phyloP scores from a whole-genome alignment of 2,113 vertebrate genomes.

The Clarias magur region DNA sequence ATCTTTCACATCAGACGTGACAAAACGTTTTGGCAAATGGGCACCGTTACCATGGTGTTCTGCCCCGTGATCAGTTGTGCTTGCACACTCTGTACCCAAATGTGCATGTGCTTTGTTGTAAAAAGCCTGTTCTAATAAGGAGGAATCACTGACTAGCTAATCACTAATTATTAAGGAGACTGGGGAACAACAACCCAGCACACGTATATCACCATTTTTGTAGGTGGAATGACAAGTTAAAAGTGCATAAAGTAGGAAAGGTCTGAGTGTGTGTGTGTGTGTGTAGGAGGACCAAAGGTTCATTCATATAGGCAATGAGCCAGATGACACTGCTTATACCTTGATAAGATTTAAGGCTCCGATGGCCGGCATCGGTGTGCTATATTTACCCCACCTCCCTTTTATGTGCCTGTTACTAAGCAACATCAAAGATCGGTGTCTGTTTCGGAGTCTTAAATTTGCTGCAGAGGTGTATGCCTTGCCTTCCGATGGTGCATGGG shows the following conservation, averaged over 20 bases:
- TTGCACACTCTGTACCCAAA: neutral
- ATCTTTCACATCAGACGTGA: constrained; percentile 73
- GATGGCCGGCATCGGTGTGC: constrained; percentile 39
- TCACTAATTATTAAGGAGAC: neutral
- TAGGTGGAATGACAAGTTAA: neutral
- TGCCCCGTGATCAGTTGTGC: neutral
- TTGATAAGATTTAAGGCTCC: constrained; percentile 59
- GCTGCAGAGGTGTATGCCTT: constrained; percentile 53
- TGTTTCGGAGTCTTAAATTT: constrained; percentile 52
- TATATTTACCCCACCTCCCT: constrained; percentile 61
- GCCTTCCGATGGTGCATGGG: constrained; percentile 26
- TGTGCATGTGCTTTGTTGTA: neutral
- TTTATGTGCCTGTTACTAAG: constrained; percentile 57
- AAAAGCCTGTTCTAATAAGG: neutral
- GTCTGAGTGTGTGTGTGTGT: neutral
- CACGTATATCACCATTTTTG: neutral
- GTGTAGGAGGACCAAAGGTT: constrained; percentile 15
- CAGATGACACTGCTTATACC: constrained; percentile 37
- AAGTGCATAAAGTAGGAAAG: neutral
- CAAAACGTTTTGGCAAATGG: constrained; percentile 51
- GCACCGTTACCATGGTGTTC: constrained; percentile 18
- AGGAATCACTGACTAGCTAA: neutral
- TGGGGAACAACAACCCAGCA: neutral
- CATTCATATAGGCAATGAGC: constrained; percentile 58
- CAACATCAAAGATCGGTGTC: constrained; percentile 59